phyloP scores from a whole-genome alignment of 1,140 invertebrate species.

The Lepidurus arcticus region DNA sequence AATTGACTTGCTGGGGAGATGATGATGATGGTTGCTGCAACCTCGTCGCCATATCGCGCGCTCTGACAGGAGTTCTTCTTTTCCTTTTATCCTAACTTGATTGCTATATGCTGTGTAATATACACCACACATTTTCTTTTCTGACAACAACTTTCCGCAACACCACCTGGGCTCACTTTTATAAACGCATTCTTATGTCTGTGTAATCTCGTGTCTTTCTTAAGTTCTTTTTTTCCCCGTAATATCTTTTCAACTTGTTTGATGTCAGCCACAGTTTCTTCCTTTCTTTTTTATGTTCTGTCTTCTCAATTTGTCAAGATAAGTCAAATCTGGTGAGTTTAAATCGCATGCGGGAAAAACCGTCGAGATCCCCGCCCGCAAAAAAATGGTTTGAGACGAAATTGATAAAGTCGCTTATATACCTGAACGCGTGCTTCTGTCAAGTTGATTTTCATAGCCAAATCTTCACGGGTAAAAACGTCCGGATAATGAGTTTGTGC shows the following conservation, averaged over 20 bases:
- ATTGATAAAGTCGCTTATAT: slow-evolving; percentile 36
- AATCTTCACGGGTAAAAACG: slow-evolving; percentile 84
- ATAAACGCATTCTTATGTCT: background rate
- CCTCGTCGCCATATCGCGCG: slow-evolving; percentile 12
- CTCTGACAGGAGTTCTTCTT: slow-evolving; percentile 14
- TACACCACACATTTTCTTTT: background rate
- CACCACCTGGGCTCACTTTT: slow-evolving; percentile 8
- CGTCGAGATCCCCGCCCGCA: background rate
- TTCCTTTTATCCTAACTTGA: slow-evolving; percentile 1
- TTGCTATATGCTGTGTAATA: background rate
- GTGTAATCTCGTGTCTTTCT: background rate
- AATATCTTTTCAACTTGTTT: background rate
- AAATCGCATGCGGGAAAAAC: background rate
- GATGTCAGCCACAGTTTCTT: background rate
- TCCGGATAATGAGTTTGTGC: slow-evolving; percentile 97
- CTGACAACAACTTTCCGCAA: background rate
- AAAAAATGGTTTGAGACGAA: background rate
- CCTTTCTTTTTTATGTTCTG: background rate
- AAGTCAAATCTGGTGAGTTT: background rate
- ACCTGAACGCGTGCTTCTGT: slow-evolving; percentile 97
- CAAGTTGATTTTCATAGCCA: slow-evolving; percentile 97
- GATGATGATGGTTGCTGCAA: slow-evolving; percentile 14
- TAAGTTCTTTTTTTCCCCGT: background rate
- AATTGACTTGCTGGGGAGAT: slow-evolving; percentile 9
- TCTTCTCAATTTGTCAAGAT: background rate